Conservation (phyloP, 2,888 invertebrate genomes). For the Physocephala rufipes region DNA sequence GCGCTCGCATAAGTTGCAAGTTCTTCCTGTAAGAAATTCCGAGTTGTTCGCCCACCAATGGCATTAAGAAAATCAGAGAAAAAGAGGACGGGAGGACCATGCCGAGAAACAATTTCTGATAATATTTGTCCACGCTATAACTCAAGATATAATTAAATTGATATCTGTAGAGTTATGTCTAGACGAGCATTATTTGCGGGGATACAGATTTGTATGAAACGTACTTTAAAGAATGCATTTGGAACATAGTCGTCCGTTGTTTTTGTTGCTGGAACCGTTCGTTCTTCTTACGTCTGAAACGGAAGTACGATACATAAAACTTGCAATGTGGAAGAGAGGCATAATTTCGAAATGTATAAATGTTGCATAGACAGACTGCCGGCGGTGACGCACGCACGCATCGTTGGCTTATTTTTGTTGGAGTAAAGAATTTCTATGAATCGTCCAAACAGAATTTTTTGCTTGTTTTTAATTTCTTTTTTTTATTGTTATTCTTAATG, state of each 20-base stretch:
- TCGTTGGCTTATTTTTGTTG: neutral
- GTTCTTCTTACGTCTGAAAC: neutral
- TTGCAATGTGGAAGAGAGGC: conserved; percentile 4
- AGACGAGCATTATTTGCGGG: no score
- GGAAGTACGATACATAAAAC: conserved; percentile 9
- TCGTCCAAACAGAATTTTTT: neutral
- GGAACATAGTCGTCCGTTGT: conserved; percentile 6
- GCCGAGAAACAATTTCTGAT: no score
- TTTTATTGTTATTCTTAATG: conserved; percentile 19
- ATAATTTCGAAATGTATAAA: neutral
- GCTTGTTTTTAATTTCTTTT: neutral
- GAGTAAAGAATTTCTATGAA: conserved; percentile 16
- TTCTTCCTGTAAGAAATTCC: no score
- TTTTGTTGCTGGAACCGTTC: conserved; percentile 3
- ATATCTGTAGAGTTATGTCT: no score
- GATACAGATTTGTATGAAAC: neutral
- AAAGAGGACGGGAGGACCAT: no score
- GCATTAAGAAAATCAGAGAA: no score
- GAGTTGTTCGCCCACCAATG: no score
- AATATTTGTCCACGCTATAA: no score
- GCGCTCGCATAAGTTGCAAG: no score
- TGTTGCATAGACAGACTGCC: no score
- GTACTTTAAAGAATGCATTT: neutral
- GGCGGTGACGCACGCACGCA: neutral
- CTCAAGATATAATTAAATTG: no score